These are phyloP conservation scores for Petrocephalus zakoni DNA, from an alignment of 2,113 vertebrate genomes.

Conservation along the genomic window DNA sequence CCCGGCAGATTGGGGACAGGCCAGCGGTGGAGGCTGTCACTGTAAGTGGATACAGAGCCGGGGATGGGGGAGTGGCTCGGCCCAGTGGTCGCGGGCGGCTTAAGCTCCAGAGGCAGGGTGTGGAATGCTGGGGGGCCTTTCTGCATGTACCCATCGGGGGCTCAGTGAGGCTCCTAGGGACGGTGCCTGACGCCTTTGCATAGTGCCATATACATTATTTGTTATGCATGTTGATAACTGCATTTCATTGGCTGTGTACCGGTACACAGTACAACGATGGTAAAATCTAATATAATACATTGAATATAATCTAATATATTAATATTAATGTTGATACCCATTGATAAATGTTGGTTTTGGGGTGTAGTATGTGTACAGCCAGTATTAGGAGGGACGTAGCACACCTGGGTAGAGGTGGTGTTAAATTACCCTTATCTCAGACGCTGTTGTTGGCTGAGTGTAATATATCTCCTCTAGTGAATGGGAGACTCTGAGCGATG, in stretches of 20 bases:
- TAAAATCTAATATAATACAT: background rate
- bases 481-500: background rate
- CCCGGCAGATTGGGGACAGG: background rate
- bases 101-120: too few species aligned
- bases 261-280: background rate
- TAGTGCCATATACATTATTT: background rate
- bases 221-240: background rate
- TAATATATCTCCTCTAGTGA: background rate
- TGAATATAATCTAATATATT: background rate
- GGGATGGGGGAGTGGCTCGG: too few species aligned
- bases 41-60: constrained; percentile 20
- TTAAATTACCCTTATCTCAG: background rate
- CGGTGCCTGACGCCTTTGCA: background rate
- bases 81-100: too few species aligned
- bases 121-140: too few species aligned
- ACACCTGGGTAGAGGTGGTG: background rate
- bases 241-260: background rate
- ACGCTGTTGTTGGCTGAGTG: background rate
- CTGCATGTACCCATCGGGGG: background rate
- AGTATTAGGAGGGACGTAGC: background rate
- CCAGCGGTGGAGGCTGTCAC: background rate
- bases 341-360: background rate
- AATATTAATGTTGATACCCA: background rate
- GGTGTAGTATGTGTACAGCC: background rate
- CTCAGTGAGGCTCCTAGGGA: background rate